These are phyloP conservation scores for Cryptus viduatorius DNA, from an alignment of 2,888 invertebrate species.

Conservation along the genomic window DNA sequence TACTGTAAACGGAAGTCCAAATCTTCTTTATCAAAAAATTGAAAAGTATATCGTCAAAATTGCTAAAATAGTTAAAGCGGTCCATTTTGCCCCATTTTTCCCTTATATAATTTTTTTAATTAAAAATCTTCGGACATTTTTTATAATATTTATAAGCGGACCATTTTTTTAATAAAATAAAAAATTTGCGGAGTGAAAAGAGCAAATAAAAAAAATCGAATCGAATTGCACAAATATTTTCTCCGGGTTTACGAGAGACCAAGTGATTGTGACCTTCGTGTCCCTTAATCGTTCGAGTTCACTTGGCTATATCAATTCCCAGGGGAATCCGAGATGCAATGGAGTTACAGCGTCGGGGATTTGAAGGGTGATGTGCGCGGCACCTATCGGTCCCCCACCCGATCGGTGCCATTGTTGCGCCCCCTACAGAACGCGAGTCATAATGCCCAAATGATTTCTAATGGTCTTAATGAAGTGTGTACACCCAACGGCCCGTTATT, in stretches of 20 bases:
- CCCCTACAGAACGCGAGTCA: conserved; percentile 66
- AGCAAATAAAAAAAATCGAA: background rate
- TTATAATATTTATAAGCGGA: no score
- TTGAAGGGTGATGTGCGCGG: conserved; percentile 55
- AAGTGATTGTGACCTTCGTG: conserved; percentile 26
- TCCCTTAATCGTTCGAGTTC: conserved; percentile 51
- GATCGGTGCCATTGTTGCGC: conserved; percentile 47
- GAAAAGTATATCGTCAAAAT: no score
- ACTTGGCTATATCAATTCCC: conserved; percentile 43
- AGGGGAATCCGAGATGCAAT: conserved; percentile 28
- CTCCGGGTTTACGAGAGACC: background rate
- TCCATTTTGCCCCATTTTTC: no score
- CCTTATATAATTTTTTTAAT: no score
- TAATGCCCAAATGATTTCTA: conserved; percentile 81
- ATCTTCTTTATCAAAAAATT: no score
- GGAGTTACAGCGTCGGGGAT: background rate
- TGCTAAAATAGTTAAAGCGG: no score
- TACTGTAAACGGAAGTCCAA: no score
- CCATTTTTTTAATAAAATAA: background rate
- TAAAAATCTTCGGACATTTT: no score
- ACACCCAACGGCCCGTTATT: conserved; percentile 77
- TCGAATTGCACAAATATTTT: conserved; percentile 6
- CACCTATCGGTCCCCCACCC: conserved; percentile 63
- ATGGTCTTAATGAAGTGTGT: conserved; percentile 85
- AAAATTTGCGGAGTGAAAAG: background rate